Percentiles rank a stretch among this genome's conserved stretches.
Conservation (phyloP, 2,888 invertebrate genomes). For the Ectemnius lituratus region DNA sequence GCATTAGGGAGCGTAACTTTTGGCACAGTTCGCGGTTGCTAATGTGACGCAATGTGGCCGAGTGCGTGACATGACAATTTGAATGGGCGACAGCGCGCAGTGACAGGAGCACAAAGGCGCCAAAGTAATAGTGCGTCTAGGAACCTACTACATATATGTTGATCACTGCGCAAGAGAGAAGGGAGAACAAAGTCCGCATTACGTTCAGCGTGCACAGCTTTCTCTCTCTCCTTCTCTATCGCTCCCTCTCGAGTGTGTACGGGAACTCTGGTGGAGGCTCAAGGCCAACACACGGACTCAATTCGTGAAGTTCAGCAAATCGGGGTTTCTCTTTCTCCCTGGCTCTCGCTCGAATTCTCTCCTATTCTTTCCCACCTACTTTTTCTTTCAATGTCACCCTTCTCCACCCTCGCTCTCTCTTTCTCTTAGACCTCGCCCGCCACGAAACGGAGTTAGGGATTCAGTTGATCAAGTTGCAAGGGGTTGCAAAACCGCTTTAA, state of each 20-base stretch:
- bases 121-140: slow-evolving; percentile 32
- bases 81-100: slow-evolving; percentile 36
- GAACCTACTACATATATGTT: slow-evolving; percentile 35
- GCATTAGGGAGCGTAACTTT: background rate
- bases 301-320: slow-evolving; percentile 56
- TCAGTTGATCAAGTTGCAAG: too few species aligned
- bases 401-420: background rate
- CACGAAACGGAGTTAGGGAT: too few species aligned
- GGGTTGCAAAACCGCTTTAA: too few species aligned
- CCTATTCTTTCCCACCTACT: background rate
- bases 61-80: slow-evolving; percentile 36
- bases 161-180: slow-evolving; percentile 35
- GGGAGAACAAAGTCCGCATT: slow-evolving; percentile 31
- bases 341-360: background rate
- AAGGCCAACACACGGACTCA: slow-evolving; percentile 49
- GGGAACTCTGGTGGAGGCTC: slow-evolving; percentile 48
- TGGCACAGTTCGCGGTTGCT: background rate
- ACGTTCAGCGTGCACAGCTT: background rate
- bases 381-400: slow-evolving; percentile 3
- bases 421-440: background rate
- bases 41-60: background rate
- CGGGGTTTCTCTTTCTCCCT: slow-evolving; percentile 10
- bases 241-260: slow-evolving; percentile 29
- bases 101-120: slow-evolving; percentile 32
- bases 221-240: background rate